phyloP scores from a whole-genome alignment of 2,888 invertebrate species.

The Balanococcus diminutus region DNA sequence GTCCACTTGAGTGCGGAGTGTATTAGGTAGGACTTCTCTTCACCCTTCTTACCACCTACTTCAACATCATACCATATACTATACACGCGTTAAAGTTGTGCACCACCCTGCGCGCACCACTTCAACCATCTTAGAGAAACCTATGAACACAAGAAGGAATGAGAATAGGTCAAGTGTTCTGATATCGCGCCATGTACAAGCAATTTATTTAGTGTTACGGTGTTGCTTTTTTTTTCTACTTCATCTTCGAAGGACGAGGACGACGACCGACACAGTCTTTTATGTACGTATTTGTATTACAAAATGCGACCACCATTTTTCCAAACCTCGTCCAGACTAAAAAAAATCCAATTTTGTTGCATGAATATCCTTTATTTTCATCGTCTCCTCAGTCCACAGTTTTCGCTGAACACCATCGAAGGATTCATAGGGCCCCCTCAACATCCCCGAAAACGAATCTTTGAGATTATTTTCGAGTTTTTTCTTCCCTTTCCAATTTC shows the following conservation, averaged over 20 bases:
- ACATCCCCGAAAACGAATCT: no score
- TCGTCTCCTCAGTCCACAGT: no score
- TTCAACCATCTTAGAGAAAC: not conserved
- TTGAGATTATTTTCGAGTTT: not conserved
- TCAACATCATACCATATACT: not conserved
- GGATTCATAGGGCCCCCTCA: no score
- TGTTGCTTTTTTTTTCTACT: not conserved
- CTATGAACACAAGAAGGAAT: not conserved
- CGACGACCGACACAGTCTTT: no score
- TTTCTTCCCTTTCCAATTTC: not conserved
- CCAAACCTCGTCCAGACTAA: not conserved
- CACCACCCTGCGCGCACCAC: not conserved
- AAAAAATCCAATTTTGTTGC: not conserved
- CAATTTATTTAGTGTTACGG: not conserved
- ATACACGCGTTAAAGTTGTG: not conserved
- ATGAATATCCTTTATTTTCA: not conserved
- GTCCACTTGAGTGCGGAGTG: no score
- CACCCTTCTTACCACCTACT: not conserved
- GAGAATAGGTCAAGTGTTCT: slow-evolving; percentile 19
- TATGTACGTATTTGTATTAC: not conserved
- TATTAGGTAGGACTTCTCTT: no score
- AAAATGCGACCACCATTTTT: not conserved
- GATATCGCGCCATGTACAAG: slow-evolving; percentile 1
- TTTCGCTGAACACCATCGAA: no score
- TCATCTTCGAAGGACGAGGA: slow-evolving; percentile 3